phyloP scores from a whole-genome alignment of 2,888 invertebrate genomes.

The Balanococcus diminutus region DNA sequence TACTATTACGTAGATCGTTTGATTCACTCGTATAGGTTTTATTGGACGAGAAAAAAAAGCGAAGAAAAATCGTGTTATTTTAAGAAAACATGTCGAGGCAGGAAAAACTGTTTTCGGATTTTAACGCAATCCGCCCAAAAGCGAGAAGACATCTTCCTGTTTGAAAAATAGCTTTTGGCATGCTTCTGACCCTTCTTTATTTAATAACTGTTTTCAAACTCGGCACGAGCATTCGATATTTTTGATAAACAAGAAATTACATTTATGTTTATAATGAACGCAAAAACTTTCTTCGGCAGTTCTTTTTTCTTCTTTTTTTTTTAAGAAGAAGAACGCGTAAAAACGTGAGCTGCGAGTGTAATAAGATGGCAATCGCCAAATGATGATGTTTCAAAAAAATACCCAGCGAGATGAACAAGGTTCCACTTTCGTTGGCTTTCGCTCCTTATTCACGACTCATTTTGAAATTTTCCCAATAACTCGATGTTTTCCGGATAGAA shows the following conservation, averaged over 20 bases:
- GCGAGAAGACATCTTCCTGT: conserved; percentile 44
- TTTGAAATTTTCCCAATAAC: neutral
- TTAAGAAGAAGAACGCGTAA: neutral
- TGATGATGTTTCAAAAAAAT: neutral
- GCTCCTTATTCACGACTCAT: neutral
- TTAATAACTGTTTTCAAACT: conserved; percentile 47
- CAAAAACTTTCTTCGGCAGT: conserved; percentile 25
- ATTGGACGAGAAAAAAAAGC: conserved; percentile 27
- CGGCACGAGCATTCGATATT: conserved; percentile 34
- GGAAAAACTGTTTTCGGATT: conserved; percentile 23
- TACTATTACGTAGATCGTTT: conserved; percentile 37
- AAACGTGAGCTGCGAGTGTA: conserved; percentile 33
- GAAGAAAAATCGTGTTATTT: conserved; percentile 43
- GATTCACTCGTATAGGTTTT: conserved; percentile 24
- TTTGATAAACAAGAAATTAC: conserved; percentile 43
- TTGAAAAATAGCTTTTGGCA: conserved; percentile 52
- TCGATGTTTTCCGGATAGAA: neutral
- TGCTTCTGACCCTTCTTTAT: conserved; percentile 50
- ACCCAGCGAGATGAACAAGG: neutral
- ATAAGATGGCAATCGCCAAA: conserved; percentile 7
- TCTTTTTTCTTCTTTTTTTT: neutral
- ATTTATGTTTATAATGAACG: conserved; percentile 43
- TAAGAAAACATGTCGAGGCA: conserved; percentile 34
- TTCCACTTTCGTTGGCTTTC: neutral
- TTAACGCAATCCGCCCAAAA: conserved; percentile 29